Evolutionary conservation across 2,888 invertebrate species (phyloP).

Genomic region (Branchinecta sandiegonensis): DNA sequence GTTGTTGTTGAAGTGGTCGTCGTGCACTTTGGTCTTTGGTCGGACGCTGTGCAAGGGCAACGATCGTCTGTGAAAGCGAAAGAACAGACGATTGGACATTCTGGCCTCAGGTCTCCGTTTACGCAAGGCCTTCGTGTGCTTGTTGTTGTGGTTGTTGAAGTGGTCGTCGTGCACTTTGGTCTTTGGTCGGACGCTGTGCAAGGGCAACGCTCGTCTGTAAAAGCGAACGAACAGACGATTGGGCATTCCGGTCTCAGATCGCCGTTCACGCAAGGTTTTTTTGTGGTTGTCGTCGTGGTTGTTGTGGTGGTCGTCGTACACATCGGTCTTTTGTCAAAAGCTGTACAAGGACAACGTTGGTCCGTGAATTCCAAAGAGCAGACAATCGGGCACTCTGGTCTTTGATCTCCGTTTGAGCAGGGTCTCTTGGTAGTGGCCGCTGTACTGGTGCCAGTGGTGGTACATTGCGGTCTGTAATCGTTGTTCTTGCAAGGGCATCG

Average conservation of each 20-base stretch:
- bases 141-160: background rate
- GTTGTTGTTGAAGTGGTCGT: too few relatives aligned
- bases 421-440: background rate
- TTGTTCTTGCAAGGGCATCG: background rate
- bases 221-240: background rate
- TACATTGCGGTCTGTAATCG: background rate
- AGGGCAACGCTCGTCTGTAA: background rate
- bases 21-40: background rate
- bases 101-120: background rate
- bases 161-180: background rate
- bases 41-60: background rate
- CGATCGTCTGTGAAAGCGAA: background rate
- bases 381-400: background rate
- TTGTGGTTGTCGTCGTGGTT: background rate
- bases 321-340: too few relatives aligned
- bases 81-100: background rate
- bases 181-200: too few relatives aligned
- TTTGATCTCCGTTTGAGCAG: background rate
- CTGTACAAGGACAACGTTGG: too few relatives aligned
- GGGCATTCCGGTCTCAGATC: background rate
- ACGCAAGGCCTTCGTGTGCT: background rate
- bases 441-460: background rate
- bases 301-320: too few relatives aligned
- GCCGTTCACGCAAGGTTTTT: background rate
- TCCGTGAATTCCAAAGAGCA: too few relatives aligned